A percentile compares a stretch with the other conserved stretches of the same genome.
phyloP scores from a whole-genome alignment of 2,888 invertebrate genomes.

The Chalcis sispes region DNA sequence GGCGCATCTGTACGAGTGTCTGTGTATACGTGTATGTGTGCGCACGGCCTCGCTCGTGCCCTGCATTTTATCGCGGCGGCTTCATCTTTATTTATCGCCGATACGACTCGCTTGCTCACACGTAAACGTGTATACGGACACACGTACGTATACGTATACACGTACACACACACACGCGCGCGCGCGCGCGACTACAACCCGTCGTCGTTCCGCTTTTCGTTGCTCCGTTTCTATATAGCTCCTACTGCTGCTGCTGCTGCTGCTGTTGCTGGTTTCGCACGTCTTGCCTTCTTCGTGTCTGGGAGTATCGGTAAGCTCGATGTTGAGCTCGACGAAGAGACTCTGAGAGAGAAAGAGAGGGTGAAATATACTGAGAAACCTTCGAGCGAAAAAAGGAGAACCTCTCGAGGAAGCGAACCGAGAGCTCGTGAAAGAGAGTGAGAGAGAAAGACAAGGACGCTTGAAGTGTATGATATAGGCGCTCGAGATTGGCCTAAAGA shows the following conservation, averaged over 20 bases:
- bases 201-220: no score
- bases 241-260: no score
- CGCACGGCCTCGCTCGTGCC: slow-evolving; percentile 61
- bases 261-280: no score
- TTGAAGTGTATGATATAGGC: no score
- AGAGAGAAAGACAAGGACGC: no score
- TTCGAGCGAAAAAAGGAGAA: neutral
- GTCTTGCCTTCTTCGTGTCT: slow-evolving; percentile 16
- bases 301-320: no score
- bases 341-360: neutral
- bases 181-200: no score
- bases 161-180: neutral
- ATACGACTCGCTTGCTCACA: slow-evolving; percentile 61
- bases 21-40: slow-evolving; percentile 3
- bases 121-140: no score
- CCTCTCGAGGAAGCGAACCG: neutral
- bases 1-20: slow-evolving; percentile 47
- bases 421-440: neutral
- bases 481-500: no score
- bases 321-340: neutral
- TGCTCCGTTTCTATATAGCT: no score
- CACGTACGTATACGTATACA: no score
- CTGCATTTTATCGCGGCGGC: slow-evolving; percentile 69
- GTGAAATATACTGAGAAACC: slow-evolving; percentile 10
- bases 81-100: slow-evolving; percentile 70